Percentiles rank a stretch among this genome's conserved stretches.
Conservation (phyloP, 2,113 vertebrate genomes). For the Calidris pygmaea region DNA sequence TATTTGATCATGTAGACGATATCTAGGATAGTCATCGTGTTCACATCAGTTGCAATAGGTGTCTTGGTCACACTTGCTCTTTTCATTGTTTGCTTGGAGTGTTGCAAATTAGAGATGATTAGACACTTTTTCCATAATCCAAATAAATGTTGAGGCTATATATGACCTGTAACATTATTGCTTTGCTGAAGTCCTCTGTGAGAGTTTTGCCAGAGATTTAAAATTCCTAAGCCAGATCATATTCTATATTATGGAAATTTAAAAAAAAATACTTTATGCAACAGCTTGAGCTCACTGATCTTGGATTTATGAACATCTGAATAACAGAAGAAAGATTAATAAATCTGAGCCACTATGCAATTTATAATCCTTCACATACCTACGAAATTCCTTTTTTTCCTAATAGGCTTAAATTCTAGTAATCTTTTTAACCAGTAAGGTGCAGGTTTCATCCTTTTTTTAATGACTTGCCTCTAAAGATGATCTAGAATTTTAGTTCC, state of each 20-base stretch:
- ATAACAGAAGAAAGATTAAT: neutral
- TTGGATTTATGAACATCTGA: neutral
- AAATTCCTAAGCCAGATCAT: neutral
- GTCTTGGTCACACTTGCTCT: neutral
- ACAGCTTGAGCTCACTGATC: neutral
- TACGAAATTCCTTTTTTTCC: neutral
- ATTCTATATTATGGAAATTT: neutral
- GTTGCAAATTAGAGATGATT: neutral
- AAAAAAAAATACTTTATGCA: neutral
- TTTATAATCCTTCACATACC: neutral
- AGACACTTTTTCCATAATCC: neutral
- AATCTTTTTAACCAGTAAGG: neutral
- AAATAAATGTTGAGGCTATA: neutral
- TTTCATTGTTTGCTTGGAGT: neutral
- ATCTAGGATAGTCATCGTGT: neutral
- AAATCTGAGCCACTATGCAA: neutral
- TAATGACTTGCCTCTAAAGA: neutral
- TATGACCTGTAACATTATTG: neutral
- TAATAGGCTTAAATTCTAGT: neutral
- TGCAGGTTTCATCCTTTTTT: neutral
- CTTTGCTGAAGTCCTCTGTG: neutral
- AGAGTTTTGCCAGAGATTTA: neutral
- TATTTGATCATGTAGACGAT: fast-evolving
- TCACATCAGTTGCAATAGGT: neutral
- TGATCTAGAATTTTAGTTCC: neutral